A percentile compares a stretch with the other conserved stretches of the same genome.
Evolutionary conservation across 2,113 vertebrate genomes (phyloP).

Genomic region (Dermatemys mawii): DNA sequence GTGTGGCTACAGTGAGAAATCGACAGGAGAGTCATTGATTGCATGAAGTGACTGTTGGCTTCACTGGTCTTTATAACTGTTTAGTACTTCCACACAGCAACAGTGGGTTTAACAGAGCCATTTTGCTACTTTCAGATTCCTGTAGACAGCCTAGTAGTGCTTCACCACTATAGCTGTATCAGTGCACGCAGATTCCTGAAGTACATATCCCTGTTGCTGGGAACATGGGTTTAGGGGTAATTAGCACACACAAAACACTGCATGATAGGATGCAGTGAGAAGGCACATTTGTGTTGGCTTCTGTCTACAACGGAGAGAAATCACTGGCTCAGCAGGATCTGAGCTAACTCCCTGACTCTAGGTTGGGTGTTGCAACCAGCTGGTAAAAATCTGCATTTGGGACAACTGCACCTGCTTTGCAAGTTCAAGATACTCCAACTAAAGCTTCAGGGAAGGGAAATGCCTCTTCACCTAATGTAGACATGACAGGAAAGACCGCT

Average conservation of each 20-base stretch:
- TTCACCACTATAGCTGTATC: background rate
- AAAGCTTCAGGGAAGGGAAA: background rate
- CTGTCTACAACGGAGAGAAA: background rate
- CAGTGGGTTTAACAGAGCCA: background rate
- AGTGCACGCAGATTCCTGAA: background rate
- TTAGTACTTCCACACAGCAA: background rate
- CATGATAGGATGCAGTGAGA: background rate
- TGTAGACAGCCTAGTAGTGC: background rate
- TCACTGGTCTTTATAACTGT: background rate
- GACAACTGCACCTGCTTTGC: background rate
- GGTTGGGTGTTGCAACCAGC: background rate
- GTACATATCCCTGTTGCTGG: background rate
- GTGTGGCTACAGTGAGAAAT: background rate
- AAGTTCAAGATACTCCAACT: background rate
- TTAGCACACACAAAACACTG: rapidly evolving
- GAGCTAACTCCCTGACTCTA: background rate
- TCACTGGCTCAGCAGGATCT: background rate
- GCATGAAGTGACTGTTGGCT: background rate
- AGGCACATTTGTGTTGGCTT: background rate
- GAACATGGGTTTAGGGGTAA: background rate
- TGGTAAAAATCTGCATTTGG: background rate
- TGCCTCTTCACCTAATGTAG: background rate
- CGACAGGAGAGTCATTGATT: background rate
- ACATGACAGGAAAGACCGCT: background rate
- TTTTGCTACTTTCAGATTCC: background rate